Conservation (phyloP, 1,140 invertebrate species). For the Leptopilina clavipes region DNA sequence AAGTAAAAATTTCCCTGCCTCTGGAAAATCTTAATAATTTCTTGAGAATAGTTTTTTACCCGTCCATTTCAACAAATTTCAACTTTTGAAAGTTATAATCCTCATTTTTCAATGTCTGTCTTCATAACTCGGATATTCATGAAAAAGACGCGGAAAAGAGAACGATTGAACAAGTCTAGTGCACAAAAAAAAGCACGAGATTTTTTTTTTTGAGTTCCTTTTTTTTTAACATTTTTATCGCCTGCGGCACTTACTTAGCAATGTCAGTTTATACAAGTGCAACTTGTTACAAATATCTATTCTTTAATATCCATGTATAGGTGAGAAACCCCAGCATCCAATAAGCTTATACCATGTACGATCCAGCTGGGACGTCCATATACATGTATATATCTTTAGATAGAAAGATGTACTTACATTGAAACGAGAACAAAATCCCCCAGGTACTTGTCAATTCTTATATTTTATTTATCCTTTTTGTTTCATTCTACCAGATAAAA, state of each 20-base stretch:
- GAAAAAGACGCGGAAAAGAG: constrained; percentile 15
- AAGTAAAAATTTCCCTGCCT: not conserved
- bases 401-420: not conserved
- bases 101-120: constrained; percentile 24
- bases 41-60: not conserved
- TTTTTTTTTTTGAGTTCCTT: not conserved
- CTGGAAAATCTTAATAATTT: not conserved
- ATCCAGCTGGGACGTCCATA: not conserved
- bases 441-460: constrained; percentile 14
- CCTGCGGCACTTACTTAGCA: constrained; percentile 7
- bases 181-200: not conserved
- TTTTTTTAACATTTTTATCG: not conserved
- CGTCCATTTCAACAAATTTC: constrained; percentile 11
- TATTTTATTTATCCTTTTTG: constrained; percentile 2
- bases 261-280: not conserved
- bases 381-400: not conserved
- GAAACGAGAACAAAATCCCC: constrained; percentile 3
- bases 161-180: not conserved
- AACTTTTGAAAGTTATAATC: constrained; percentile 11
- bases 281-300: constrained; percentile 19
- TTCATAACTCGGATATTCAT: constrained; percentile 19
- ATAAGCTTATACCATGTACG: not conserved
- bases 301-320: not conserved
- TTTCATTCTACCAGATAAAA: not conserved
- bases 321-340: not conserved